These are phyloP conservation scores for Corbicula japonica DNA, from an alignment of 2,888 invertebrate genomes.

Conservation along the genomic window DNA sequence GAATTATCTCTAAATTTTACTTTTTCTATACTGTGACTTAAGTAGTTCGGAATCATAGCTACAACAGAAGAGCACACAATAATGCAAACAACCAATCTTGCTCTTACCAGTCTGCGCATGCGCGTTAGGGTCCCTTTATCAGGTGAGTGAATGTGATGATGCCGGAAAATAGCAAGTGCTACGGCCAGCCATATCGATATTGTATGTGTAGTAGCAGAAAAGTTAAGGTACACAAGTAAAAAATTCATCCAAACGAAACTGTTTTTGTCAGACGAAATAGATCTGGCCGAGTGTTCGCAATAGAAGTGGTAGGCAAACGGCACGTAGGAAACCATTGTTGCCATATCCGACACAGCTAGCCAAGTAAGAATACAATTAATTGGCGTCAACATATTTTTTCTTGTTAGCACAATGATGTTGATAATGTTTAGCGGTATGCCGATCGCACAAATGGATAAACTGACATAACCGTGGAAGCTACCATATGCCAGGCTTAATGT, in stretches of 20 bases:
- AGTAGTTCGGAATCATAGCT: constrained; percentile 94
- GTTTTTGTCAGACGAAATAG: constrained; percentile 76
- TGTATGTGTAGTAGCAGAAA: constrained; percentile 94
- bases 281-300: constrained; percentile 67
- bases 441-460: constrained; percentile 94
- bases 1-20: constrained; percentile 39
- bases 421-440: constrained; percentile 96
- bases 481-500: no score
- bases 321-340: constrained; percentile 96
- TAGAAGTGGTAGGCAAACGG: constrained; percentile 92
- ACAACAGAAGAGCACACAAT: constrained; percentile 95
- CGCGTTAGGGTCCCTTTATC: constrained; percentile 90
- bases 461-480: constrained; percentile 96
- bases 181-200: constrained; percentile 97
- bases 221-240: constrained; percentile 92
- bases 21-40: constrained; percentile 90
- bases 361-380: constrained; percentile 95
- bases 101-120: constrained; percentile 88
- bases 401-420: constrained; percentile 92
- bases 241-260: constrained; percentile 86
- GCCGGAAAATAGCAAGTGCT: constrained; percentile 96
- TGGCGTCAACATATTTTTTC: constrained; percentile 95
- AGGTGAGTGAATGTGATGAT: constrained; percentile 90
- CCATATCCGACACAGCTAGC: constrained; percentile 94
- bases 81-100: constrained; percentile 91